Evolutionary conservation across 1,140 invertebrate genomes (phyloP).

Genomic region (Drosophila serrata): DNA sequence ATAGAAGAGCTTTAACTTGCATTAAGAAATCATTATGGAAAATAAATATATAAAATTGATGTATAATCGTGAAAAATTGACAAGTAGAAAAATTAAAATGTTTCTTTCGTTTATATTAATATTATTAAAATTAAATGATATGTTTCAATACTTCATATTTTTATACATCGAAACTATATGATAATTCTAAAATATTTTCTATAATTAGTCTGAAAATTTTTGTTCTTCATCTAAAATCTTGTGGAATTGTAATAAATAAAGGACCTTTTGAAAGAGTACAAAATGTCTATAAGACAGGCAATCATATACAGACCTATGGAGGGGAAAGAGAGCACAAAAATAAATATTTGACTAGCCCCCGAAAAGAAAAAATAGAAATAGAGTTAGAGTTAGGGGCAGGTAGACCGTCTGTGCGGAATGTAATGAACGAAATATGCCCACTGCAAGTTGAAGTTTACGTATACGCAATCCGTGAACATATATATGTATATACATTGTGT

Average conservation of each 20-base stretch:
- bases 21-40: no score
- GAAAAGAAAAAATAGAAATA: constrained; percentile 4
- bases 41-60: no score
- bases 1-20: no score
- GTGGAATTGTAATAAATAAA: neutral
- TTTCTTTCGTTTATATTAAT: no score
- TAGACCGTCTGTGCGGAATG: constrained; percentile 8
- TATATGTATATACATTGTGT: neutral
- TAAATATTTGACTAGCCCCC: constrained; percentile 63
- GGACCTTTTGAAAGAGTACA: neutral
- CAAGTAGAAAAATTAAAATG: no score
- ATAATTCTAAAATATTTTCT: no score
- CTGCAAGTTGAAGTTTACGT: constrained; percentile 62
- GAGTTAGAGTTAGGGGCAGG: constrained; percentile 21
- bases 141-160: no score
- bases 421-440: constrained; percentile 66
- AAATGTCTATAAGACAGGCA: constrained; percentile 31
- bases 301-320: constrained; percentile 2
- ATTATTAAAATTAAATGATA: no score
- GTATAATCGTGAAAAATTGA: no score
- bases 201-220: no score
- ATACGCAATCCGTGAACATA: constrained; percentile 54
- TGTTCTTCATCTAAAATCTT: no score
- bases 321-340: constrained; percentile 17
- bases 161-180: no score